Base-by-base conservation (phyloP, 1,140 invertebrate species). In the Elymnias hypermnestra region DNA sequence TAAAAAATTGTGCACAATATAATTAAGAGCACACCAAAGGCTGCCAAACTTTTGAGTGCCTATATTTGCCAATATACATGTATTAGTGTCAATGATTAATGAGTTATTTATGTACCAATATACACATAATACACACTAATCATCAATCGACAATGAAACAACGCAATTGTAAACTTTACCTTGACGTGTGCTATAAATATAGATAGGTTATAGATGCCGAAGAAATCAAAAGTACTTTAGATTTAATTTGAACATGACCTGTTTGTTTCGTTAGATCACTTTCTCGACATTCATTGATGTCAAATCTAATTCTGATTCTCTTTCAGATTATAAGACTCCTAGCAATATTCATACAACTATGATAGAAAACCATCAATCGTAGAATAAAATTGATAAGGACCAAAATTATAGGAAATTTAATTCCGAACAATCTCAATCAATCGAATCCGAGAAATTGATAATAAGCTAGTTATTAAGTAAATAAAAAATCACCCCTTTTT, bases 51-150 rank as follows among this genome's bases (percentile, higher is more conserved):
- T 22, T 21, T 48, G 40, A 40, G 10, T 17, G 41, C 15, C 37
- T 45, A 52, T 35, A 45, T 52, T 45, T 52, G 49, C 41, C 49
- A 52, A 52, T 45, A 35, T 45, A 26, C 21, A 40, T 40, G 19
- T 52, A 52, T 52, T 39, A 28, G 41, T 45, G 49, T 38, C 42
- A 45, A 57, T 64, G 54, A 61, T 61, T 57, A 55, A 55, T 64
- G 38, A 35, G 22, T 52, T 64, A 55, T 49, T 53, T 57, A 57
- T 64, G 59, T 10, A 14, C 23, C n/a, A n/a, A n/a, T n/a, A n/a
- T n/a, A 15, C 21, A 45, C 23, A 51, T 23, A 36, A 29, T 53
- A 54, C 35, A 39, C 23, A 28, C 35, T 22, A 39, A 28, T 46
- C 35, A 37, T 45, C 22, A 45, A 49, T 50, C 39, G 25, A 25